These are phyloP conservation scores for Melanotaenia trifasciata DNA, from an alignment of 2,797 vertebrate species.

Conservation along the genomic window DNA sequence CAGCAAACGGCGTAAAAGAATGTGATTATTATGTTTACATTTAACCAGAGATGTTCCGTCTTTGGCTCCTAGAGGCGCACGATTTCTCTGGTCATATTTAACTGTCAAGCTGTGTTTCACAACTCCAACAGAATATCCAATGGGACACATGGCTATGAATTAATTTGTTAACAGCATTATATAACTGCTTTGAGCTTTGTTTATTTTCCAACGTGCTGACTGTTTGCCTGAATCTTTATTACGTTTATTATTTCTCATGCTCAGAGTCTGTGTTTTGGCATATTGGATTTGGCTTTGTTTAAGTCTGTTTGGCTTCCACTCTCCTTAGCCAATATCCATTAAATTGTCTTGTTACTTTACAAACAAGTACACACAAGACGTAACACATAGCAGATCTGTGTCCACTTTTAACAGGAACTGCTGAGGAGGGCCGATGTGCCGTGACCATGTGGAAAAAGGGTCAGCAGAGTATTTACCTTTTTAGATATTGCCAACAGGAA, in stretches of 20 bases:
- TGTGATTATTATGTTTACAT: constrained; percentile 5
- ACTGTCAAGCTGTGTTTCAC: constrained; percentile 4
- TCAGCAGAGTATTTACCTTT: background rate
- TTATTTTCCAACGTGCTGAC: constrained; percentile 18
- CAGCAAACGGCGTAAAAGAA: constrained; percentile 36
- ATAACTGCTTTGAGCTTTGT: constrained; percentile 9
- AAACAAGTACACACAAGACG: constrained; percentile 9
- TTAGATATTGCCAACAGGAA: constrained; percentile 1
- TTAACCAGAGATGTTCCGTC: constrained; percentile 8
- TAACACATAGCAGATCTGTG: constrained; percentile 14
- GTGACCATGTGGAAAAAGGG: background rate
- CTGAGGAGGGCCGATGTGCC: background rate
- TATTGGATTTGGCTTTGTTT: constrained; percentile 12
- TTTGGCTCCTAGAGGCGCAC: background rate
- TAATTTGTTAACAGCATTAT: constrained; percentile 9
- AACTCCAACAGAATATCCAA: constrained; percentile 26
- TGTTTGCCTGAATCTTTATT: constrained; percentile 7
- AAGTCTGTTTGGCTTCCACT: background rate
- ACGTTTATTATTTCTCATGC: constrained; percentile 26
- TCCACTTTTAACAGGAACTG: constrained; percentile 6
- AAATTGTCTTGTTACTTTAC: constrained; percentile 22
- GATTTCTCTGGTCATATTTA: background rate
- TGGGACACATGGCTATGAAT: constrained; percentile 13
- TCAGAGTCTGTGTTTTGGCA: constrained; percentile 6
- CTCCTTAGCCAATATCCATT: background rate